phyloP scores from a whole-genome alignment of 2,888 invertebrate genomes.

The Diplazon laetatorius region DNA sequence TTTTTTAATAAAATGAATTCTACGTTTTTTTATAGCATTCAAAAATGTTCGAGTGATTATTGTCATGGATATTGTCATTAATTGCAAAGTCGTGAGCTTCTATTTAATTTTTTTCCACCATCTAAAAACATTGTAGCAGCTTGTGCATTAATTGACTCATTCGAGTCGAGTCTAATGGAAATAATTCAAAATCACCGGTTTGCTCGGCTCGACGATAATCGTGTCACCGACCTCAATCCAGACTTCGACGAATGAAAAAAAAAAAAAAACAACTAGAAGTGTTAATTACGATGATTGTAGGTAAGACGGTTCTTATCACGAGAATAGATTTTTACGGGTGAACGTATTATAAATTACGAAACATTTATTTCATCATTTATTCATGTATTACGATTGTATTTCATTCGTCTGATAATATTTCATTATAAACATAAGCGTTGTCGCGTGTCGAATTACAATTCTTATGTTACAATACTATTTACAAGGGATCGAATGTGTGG shows the following conservation, averaged over 20 bases:
- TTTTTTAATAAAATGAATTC: no score
- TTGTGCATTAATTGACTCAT: no score
- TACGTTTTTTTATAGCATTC: no score
- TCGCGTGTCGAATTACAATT: constrained; percentile 75
- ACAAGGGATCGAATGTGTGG: constrained; percentile 68
- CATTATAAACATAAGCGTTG: constrained; percentile 80
- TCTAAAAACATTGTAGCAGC: no score
- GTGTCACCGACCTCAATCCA: neutral
- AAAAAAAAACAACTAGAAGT: constrained; percentile 3
- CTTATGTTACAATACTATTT: constrained; percentile 78
- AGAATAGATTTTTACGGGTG: constrained; percentile 40
- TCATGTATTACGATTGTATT: constrained; percentile 77
- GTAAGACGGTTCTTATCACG: constrained; percentile 2
- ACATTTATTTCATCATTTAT: constrained; percentile 77
- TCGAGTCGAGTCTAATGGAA: no score
- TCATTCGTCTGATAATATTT: constrained; percentile 74
- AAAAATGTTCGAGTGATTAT: no score
- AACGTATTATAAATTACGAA: constrained; percentile 74
- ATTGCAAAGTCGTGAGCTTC: no score
- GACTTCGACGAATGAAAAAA: neutral
- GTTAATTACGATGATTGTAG: constrained; percentile 15
- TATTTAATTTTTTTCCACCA: no score
- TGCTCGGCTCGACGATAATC: neutral
- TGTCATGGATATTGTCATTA: no score
- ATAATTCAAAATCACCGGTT: neutral